These are phyloP conservation scores for Hermatobates lingyangjiaoensis DNA, from an alignment of 1,140 invertebrate genomes.

Conservation along the genomic window DNA sequence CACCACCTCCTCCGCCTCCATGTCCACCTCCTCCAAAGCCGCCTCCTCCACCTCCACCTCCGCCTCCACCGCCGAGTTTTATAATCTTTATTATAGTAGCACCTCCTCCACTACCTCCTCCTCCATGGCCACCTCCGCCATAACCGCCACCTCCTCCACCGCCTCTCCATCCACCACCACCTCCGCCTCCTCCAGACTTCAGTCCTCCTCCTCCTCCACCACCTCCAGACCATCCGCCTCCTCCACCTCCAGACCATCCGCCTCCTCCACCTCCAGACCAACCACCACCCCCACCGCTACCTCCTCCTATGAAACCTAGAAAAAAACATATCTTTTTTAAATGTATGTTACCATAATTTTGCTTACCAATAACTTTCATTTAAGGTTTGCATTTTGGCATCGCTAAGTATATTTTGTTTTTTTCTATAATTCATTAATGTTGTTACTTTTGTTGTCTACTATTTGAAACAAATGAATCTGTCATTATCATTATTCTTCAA, in stretches of 20 bases:
- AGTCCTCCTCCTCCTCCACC: not conserved
- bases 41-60: constrained; percentile 3
- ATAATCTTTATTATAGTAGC: too few relatives aligned
- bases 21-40: constrained; percentile 1
- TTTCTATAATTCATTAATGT: too few relatives aligned
- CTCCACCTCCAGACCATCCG: not conserved
- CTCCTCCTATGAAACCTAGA: not conserved
- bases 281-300: constrained; percentile 1
- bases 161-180: not conserved
- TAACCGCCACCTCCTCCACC: not conserved
- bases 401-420: too few relatives aligned
- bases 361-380: too few relatives aligned
- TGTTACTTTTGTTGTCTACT: too few relatives aligned
- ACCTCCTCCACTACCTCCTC: not conserved
- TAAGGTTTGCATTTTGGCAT: too few relatives aligned
- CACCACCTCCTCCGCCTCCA: constrained; percentile 1
- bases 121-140: not conserved
- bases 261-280: not conserved
- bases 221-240: constrained; percentile 1
- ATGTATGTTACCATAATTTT: too few relatives aligned
- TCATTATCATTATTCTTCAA: too few relatives aligned
- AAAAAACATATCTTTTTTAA: too few relatives aligned
- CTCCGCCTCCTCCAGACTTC: not conserved
- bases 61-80: not conserved
- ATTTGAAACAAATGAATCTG: too few relatives aligned